These are phyloP conservation scores for Coelinius sp. DNA, from an alignment of 2,888 invertebrate genomes.

Conservation along the genomic window DNA sequence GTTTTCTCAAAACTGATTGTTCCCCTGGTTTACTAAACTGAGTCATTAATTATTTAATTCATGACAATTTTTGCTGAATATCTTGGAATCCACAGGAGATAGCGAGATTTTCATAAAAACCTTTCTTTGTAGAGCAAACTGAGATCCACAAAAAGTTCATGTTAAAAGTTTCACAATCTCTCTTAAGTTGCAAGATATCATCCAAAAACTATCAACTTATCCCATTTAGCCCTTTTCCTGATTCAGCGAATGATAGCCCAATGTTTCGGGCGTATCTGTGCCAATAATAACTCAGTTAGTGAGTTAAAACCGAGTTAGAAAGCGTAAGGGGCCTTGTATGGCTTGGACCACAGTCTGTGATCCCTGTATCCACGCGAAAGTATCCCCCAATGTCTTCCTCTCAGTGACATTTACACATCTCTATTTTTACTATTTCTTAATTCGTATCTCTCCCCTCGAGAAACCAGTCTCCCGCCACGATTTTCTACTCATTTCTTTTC, in stretches of 20 bases:
- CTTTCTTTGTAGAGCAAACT: too few species aligned
- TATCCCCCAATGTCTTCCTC: not conserved
- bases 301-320: slow-evolving; percentile 26
- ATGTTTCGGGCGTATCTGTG: not conserved
- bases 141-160: too few species aligned
- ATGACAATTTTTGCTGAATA: too few species aligned
- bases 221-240: not conserved
- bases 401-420: slow-evolving; percentile 32
- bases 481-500: too few species aligned
- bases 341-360: slow-evolving; percentile 51
- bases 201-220: too few species aligned
- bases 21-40: too few species aligned
- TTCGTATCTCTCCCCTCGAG: slow-evolving; percentile 54
- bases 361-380: slow-evolving; percentile 30
- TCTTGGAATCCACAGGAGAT: too few species aligned
- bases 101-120: too few species aligned
- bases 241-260: not conserved
- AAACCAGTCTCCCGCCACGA: slow-evolving; percentile 33
- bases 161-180: too few species aligned
- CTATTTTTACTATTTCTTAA: slow-evolving; percentile 63
- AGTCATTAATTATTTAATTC: too few species aligned
- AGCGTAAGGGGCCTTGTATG: slow-evolving; percentile 57
- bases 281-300: slow-evolving; percentile 21
- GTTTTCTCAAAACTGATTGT: too few species aligned
- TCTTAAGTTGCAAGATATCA: too few species aligned